Percentiles rank a stretch among this genome's conserved stretches.
These are phyloP conservation scores for Mionectes olivaceus DNA, from an alignment of 2,797 vertebrate species.

Conservation along the genomic window DNA sequence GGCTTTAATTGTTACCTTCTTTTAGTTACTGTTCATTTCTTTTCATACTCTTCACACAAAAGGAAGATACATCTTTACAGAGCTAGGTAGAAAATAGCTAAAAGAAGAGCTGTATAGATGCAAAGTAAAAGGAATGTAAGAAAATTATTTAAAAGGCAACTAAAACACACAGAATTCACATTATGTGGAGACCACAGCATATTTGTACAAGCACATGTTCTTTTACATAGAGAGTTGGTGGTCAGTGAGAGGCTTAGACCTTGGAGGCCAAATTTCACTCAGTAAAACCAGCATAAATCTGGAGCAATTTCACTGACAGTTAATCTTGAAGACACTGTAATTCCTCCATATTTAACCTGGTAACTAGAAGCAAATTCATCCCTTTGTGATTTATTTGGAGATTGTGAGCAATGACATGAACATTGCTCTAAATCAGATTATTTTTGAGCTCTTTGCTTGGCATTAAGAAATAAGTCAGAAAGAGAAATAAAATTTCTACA, in stretches of 20 bases:
- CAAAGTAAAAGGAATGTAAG: slow-evolving; percentile 73
- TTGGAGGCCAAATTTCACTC: slow-evolving; percentile 40
- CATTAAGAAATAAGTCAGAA: slow-evolving; percentile 45
- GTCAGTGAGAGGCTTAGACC: slow-evolving; percentile 58
- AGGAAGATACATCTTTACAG: slow-evolving; percentile 67
- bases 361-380: slow-evolving; percentile 29
- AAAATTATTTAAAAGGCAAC: slow-evolving; percentile 69
- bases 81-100: slow-evolving; percentile 69
- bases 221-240: slow-evolving; percentile 42
- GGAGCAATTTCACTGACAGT: neutral
- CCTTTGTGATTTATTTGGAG: slow-evolving; percentile 6
- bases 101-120: slow-evolving; percentile 68
- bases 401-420: slow-evolving; percentile 27
- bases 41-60: slow-evolving; percentile 71
- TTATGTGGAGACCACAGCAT: slow-evolving; percentile 54
- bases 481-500: slow-evolving; percentile 57
- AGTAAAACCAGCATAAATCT: neutral
- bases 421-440: slow-evolving; percentile 29
- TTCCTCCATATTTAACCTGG: slow-evolving; percentile 1
- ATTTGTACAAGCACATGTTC: slow-evolving; percentile 48
- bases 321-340: neutral
- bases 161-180: slow-evolving; percentile 66
- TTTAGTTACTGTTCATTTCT: slow-evolving; percentile 67
- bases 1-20: slow-evolving; percentile 60
- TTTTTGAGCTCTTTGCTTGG: slow-evolving; percentile 14